These are phyloP conservation scores for Leptopilina boulardi DNA, from an alignment of 1,140 invertebrate genomes.

Conservation along the genomic window DNA sequence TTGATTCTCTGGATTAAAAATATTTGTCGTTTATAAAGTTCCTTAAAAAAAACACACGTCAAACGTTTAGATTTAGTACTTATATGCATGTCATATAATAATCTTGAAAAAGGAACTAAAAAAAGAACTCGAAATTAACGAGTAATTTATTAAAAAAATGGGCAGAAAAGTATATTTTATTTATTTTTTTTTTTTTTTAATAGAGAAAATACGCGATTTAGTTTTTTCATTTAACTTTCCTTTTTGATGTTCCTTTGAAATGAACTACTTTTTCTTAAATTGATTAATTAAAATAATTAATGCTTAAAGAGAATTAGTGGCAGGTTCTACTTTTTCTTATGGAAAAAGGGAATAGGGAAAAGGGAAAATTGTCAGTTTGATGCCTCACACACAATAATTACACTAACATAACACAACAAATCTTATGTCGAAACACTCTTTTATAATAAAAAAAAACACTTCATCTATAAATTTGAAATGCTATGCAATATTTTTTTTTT, in stretches of 20 bases:
- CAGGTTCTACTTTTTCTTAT: background rate
- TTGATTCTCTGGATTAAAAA: background rate
- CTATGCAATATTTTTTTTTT: background rate
- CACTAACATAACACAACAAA: background rate
- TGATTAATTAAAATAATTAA: background rate
- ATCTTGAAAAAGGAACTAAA: background rate
- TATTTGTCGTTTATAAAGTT: background rate
- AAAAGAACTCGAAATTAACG: background rate
- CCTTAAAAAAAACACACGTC: conserved; percentile 5
- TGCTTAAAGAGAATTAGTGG: background rate
- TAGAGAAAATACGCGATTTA: conserved; percentile 50
- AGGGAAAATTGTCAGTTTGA: conserved; percentile 8
- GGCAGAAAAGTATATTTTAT: conserved; percentile 7
- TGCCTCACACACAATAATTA: background rate
- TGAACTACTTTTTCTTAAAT: background rate
- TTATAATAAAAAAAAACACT: conserved; percentile 24
- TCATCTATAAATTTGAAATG: background rate
- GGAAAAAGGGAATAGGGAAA: too few relatives aligned
- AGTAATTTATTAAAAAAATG: background rate
- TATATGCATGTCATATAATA: conserved; percentile 29
- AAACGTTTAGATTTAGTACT: conserved; percentile 14
- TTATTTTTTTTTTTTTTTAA: conserved; percentile 53
- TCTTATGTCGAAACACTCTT: conserved; percentile 33
- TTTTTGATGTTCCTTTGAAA: conserved; percentile 24
- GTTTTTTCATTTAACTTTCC: conserved; percentile 48